These are phyloP conservation scores for Chloebia gouldiae DNA, from an alignment of 2,113 vertebrate species.

Conservation along the genomic window DNA sequence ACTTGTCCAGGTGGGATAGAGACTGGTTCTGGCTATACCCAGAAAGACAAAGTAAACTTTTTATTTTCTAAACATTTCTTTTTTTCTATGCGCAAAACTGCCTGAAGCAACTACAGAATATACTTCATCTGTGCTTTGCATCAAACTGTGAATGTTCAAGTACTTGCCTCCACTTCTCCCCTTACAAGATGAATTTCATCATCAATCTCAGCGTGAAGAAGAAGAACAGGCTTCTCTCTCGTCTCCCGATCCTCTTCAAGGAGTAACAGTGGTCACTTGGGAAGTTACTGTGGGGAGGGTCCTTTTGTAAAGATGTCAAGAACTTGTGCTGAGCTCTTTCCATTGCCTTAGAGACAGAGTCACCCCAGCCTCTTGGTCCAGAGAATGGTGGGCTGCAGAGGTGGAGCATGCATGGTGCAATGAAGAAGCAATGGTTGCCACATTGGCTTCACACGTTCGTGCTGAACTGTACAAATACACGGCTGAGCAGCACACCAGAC, in stretches of 20 bases:
- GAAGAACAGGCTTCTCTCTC: conserved; percentile 64
- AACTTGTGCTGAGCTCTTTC: conserved; percentile 66
- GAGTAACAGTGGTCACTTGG: conserved; percentile 67
- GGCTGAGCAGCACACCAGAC: conserved; percentile 29
- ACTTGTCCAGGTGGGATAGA: conserved; percentile 75
- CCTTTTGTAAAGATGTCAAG: conserved; percentile 60
- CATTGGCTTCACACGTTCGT: conserved; percentile 49
- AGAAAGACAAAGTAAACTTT: conserved; percentile 79
- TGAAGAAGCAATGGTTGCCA: conserved; percentile 72
- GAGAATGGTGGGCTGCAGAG: conserved; percentile 32
- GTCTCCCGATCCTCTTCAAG: conserved; percentile 53
- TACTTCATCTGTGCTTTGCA: conserved; percentile 83
- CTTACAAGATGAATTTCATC: conserved; percentile 70
- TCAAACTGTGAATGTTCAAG: conserved; percentile 85
- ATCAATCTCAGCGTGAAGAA: conserved; percentile 71
- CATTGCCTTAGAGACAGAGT: conserved; percentile 76
- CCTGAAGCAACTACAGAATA: conserved; percentile 85
- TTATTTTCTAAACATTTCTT: conserved; percentile 89
- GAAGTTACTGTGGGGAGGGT: conserved; percentile 52
- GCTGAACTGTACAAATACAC: conserved; percentile 39
- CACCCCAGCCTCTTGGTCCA: conserved; percentile 68
- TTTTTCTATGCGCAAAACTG: conserved; percentile 87
- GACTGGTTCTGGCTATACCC: conserved; percentile 82
- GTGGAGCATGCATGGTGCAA: conserved; percentile 61
- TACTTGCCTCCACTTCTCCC: conserved; percentile 78